These are phyloP conservation scores for Mallotus villosus DNA, from an alignment of 2,797 vertebrate genomes.

Conservation along the genomic window DNA sequence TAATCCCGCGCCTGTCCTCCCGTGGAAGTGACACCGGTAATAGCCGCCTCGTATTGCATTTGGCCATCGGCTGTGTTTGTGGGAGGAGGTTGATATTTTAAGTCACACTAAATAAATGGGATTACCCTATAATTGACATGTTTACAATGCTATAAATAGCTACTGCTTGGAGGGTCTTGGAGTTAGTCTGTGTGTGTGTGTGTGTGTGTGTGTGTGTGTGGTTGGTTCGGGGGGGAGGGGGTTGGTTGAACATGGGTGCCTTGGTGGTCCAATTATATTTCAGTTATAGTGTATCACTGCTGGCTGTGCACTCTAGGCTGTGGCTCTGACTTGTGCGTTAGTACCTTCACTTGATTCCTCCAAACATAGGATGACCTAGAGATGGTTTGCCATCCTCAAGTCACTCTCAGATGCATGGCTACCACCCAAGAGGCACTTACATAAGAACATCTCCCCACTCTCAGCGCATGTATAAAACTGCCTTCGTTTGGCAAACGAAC, in stretches of 20 bases:
- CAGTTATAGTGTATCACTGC: constrained; percentile 31
- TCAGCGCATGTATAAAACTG: background rate
- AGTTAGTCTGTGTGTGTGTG: background rate
- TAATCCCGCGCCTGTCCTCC: constrained; percentile 19
- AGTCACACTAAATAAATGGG: constrained; percentile 60
- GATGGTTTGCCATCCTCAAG: constrained; percentile 8
- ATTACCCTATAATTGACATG: constrained; percentile 67
- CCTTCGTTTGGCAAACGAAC: too few species aligned
- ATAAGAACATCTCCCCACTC: background rate
- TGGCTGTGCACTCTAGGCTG: constrained; percentile 35
- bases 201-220: constrained; percentile 8
- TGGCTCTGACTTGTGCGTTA: constrained; percentile 26
- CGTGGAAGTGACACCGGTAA: constrained; percentile 42
- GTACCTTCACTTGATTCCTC: constrained; percentile 13
- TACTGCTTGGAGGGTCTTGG: constrained; percentile 28
- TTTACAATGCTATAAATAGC: constrained; percentile 72
- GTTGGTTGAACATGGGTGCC: constrained; percentile 44
- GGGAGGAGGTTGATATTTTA: constrained; percentile 67
- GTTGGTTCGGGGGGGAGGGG: too few species aligned
- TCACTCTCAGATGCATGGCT: background rate
- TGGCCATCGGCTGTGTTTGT: constrained; percentile 47
- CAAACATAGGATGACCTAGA: constrained; percentile 33
- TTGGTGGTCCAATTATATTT: constrained; percentile 47
- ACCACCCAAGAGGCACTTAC: constrained; percentile 8
- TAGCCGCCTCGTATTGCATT: constrained; percentile 32